Evolutionary conservation across 1,140 invertebrate species (phyloP).

Genomic region (Ceratosolen fusciceps): DNA sequence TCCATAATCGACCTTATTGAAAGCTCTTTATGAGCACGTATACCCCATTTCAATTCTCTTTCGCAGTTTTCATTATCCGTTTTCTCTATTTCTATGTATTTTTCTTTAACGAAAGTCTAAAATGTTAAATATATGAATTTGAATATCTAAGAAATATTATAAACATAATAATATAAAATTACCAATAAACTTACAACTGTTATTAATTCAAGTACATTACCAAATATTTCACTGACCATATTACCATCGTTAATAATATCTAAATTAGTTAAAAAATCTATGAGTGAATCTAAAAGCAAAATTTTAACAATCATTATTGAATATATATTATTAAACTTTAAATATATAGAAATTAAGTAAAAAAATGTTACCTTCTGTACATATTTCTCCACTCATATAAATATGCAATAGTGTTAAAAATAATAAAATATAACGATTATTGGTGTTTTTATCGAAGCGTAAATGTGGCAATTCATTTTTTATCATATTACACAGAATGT

Average conservation of each 20-base stretch:
- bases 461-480: constrained; percentile 55
- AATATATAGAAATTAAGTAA: constrained; percentile 29
- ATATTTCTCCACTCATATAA: constrained; percentile 58
- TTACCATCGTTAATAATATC: constrained; percentile 49
- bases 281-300: constrained; percentile 53
- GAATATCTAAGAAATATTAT: constrained; percentile 8
- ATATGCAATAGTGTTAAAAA: constrained; percentile 60
- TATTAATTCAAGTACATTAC: constrained; percentile 56
- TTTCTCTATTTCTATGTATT: constrained; percentile 52
- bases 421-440: constrained; percentile 52
- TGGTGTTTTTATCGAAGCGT: constrained; percentile 29
- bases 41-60: constrained; percentile 57
- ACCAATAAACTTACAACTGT: constrained; percentile 53
- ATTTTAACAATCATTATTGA: constrained; percentile 29
- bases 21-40: constrained; percentile 57
- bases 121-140: constrained; percentile 39
- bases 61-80: constrained; percentile 20
- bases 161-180: not conserved
- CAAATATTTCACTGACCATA: constrained; percentile 56
- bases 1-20: constrained; percentile 52
- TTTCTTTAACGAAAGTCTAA: constrained; percentile 61
- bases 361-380: constrained; percentile 58
- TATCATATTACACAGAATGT: constrained; percentile 58
- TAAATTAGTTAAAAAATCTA: constrained; percentile 54
- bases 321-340: constrained; percentile 23